A percentile compares a stretch with the other conserved stretches of the same genome.
These are phyloP conservation scores for Saccostrea cuccullata DNA, from an alignment of 1,140 invertebrate genomes.

Conservation along the genomic window DNA sequence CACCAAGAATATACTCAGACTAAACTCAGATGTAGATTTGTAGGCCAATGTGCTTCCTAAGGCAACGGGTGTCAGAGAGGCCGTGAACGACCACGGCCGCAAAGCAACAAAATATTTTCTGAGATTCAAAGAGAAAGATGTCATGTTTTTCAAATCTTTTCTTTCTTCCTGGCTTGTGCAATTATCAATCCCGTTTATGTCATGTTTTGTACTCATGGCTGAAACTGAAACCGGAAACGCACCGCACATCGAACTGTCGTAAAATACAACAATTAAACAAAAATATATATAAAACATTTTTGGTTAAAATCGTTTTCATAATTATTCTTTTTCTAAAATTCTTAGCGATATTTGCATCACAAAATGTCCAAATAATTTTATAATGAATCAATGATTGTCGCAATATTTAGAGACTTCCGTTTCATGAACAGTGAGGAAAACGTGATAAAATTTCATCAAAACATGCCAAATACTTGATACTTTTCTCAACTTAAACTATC, in stretches of 20 bases:
- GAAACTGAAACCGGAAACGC: background rate
- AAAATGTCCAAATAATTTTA: too few relatives aligned
- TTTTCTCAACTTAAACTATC: too few relatives aligned
- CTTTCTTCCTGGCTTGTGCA: background rate
- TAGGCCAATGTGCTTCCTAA: constrained; percentile 92
- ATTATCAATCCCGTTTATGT: background rate
- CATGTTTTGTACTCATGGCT: constrained; percentile 19
- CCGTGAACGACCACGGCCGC: constrained; percentile 94
- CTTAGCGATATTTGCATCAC: too few relatives aligned
- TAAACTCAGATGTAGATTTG: constrained; percentile 86
- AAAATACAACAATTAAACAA: background rate
- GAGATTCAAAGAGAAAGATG: background rate
- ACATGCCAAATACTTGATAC: too few relatives aligned
- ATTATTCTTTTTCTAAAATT: too few relatives aligned
- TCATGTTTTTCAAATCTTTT: background rate
- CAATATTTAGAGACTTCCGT: too few relatives aligned
- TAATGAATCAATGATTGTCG: too few relatives aligned
- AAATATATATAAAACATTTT: too few relatives aligned
- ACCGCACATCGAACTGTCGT: background rate
- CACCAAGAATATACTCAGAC: constrained; percentile 87
- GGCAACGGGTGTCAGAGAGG: constrained; percentile 92
- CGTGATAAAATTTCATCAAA: too few relatives aligned
- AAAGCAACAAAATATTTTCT: constrained; percentile 81
- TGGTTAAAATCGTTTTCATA: too few relatives aligned
- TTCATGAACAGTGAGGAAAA: too few relatives aligned